Evolutionary conservation across 2,113 vertebrate genomes (phyloP), one percentile per base, ranked within the genome.

Genomic region (Dolichallabes microphthalmus): DNA sequence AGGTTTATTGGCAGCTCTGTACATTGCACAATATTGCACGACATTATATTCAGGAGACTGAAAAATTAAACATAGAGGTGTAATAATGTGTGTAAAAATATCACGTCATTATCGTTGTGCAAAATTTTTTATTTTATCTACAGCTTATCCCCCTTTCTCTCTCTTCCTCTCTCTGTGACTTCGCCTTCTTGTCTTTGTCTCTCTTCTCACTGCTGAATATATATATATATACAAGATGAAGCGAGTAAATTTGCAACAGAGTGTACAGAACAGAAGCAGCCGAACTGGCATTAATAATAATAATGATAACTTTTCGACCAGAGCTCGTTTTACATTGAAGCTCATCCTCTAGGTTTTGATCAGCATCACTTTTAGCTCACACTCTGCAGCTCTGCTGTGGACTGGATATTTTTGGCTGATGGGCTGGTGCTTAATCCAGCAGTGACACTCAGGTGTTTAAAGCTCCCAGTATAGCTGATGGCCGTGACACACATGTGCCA

Each of bases 401-500:
- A 10, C 13, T 58, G 53, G 76, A 35, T 78, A 58, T 78, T 78
- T 78, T 58, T 32, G 52, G 52, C 9, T 79, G 76, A 79, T 60
- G 55, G 75, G 57, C 27, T 32, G 53, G 30, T 55, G 55, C 75
- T 57, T n/a, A 17, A 77, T 57, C n/a, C n/a, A 77, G 9, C 27
- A 13, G 20, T 60, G 76, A 79, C 76, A 79, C 30, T 9, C 25
- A 79, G 55, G 20, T 79, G 76, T 79, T 79, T 79, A 79, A 58
- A 79, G 22, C 17, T 55, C 53, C 27, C 30, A 22, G 7, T 32
- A 13, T 20, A 58, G 52, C 14, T 78, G 53, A 78, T 78, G 75
- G 75, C 53, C 2, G 3, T 78, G 75, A 58, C 52, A 58, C 39
- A 53, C 50, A 5, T 25, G 45, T 76, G 73, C 50, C 50, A 60